Evolutionary conservation across 2,113 vertebrate species (phyloP).

Genomic region (Morphnarchus princeps): DNA sequence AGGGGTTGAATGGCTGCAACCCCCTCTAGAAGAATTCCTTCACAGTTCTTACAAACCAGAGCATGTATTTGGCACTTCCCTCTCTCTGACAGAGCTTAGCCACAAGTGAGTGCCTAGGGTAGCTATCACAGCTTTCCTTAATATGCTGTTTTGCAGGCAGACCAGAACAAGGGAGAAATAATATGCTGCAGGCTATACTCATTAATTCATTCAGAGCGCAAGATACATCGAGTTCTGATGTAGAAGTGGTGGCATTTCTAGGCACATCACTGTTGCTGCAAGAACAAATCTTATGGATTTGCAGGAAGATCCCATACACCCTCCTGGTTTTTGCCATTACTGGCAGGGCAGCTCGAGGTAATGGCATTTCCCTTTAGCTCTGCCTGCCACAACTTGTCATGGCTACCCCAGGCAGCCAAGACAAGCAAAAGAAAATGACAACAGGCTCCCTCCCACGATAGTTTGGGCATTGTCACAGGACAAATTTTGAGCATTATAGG

Average conservation of each 20-base stretch:
- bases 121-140: not conserved
- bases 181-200: not conserved
- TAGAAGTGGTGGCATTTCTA: not conserved
- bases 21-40: not conserved
- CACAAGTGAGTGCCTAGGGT: not conserved
- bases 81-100: not conserved
- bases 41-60: not conserved
- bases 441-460: not conserved
- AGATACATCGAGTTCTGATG: not conserved
- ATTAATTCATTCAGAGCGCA: not conserved
- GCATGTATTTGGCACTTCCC: not conserved
- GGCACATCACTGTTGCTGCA: not conserved
- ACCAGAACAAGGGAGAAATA: not conserved
- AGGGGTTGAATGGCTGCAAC: not conserved
- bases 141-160: not conserved
- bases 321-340: not conserved
- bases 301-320: not conserved
- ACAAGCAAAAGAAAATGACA: not conserved
- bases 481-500: not conserved
- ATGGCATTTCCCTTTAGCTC: not conserved
- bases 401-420: not conserved
- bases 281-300: not conserved
- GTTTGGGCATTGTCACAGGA: not conserved
- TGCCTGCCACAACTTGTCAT: not conserved
- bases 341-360: not conserved